Evolutionary conservation across 2,797 vertebrate genomes (phyloP), one percentile per base, ranked within the genome.

Genomic region (Geotria australis): DNA sequence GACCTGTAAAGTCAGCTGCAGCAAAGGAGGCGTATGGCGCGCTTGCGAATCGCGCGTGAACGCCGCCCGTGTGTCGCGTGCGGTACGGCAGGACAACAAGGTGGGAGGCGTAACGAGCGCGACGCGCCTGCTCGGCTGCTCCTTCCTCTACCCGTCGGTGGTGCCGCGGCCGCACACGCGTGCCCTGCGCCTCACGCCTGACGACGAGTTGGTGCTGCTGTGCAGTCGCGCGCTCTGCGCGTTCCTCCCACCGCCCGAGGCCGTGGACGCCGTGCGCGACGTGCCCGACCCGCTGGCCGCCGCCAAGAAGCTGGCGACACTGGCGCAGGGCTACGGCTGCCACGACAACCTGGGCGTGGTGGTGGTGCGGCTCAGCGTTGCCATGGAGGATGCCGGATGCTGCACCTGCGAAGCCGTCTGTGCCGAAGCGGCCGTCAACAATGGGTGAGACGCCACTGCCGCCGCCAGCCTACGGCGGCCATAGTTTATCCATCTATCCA

Each of bases 61-160:
- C 24, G 5, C 24, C 24, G 5, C 24, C 48, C 6, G 10, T 53
- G 9, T 59, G 46, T 15, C 56, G 9, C 47, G 9, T 59, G 38
- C 24, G 24, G n/a, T 24, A 24, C 24, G 73, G 14, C 61, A 96
- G 89, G 89, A 96, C 69, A 93, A 91, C 70, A 96, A 95, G 72
- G 89, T 96, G 64, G 93, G 86, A 11, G 88, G 88, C 6, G 85
- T 96, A 57, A 96, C 85, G 38, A 86, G 80, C 73, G 93, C 84
- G 67, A 85, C 89, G 60, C 83, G 85, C 60, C 71, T 93, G 73
- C 74, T 95, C 66, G 89, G 89, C 64, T 91, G 85, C 70, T 81
- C 84, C 1, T 96, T 93, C 71, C 73, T 96, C 59, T 79, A 76
- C 64, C 88, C 84, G 8, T 86, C 81, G 80, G 78, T 94, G 62